Base-by-base conservation (phyloP, 2,113 vertebrate genomes). In the Romanogobio albipinnatus region DNA sequence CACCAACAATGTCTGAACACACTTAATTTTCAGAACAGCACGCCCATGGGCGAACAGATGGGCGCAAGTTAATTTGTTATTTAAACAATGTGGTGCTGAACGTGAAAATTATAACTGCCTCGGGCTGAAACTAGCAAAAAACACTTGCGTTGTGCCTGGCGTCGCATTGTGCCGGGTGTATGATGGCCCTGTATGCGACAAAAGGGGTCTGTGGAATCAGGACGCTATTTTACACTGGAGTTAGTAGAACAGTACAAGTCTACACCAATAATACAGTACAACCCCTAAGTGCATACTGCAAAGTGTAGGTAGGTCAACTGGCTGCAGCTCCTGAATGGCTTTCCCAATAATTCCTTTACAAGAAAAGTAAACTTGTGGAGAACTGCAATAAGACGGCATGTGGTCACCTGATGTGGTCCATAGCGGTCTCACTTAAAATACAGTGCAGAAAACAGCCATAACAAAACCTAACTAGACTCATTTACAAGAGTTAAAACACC, bases 401-500 rank as follows among this genome's bases (percentile, higher is more conserved):
- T 43, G 59, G 59, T 77, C 58, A 59, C 47, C 49, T 66, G 19
- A 58, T 5, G 10, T 11, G 26, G 22, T 47, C 36, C 19, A 9
- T 19, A 36, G 9, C 4, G 3, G n/a, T 79, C 33, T 36, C n/a
- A 47, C 76, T 75, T 59, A 3, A 84, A 81, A 73, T 47, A 19
- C 17, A 56, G 26, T 53, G 71, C 49, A 36, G 51, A 78, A 53
- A 56, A 26, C 22, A 13, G 43, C 22, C 22, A 66, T 61, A 86
- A 79, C 56, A 53, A 80, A 56, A 56, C n/a, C 24, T 2, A 29
- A 53, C 58, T 45, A 51, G 22, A 22, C 10, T 64, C 4, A 59
- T 84, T 87, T 81, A 76, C 51, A 2, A 70, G 53, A 59, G 5
- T 61, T 59, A 24, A 83, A 61, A 74, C 81, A 83, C 51, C 68